Base-by-base conservation (phyloP, 2,888 invertebrate genomes). In the Abrostola tripartita region DNA sequence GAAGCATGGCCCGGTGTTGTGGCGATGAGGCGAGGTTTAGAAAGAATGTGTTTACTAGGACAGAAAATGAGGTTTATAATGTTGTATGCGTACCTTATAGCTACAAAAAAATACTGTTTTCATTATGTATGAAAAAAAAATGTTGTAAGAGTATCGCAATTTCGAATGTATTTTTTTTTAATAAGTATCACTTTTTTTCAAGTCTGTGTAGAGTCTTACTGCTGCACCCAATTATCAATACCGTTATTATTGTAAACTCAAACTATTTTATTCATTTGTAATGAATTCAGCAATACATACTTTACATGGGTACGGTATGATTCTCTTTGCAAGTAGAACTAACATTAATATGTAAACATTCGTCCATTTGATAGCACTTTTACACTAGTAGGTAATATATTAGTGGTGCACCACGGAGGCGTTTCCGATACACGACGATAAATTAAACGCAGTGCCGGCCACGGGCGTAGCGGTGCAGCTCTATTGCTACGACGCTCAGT, bases 341-440 rank as follows among this genome's bases (percentile, higher is more conserved):
- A 35, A 50, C 35, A 36, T 54, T 41, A 53, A 38, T 24, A 35
- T 53, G 11, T 10, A 53, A 61, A 63, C 36, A 6, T 49, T 50
- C 42, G 6, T 37, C 24, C 44, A 60, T 68, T 81, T 78, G 58
- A 62, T 71, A 10, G 38, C 24, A 54, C 9, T 69, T 76, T 69
- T 78, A 74, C 78, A 68, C 75, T 75, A 80, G 73, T 75, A 75
- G 71, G 81, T 77, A 81, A 85, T 86, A 84, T 84, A 86, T 87
- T 84, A 87, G 72, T 72, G 74, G 79, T 79, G 81, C 79, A 85
- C 81, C 81, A 68, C 73, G 74, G 73, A 85, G 87, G 84, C 87
- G 87, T 88, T 91, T 89, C 91, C 91, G 87, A 88, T 88, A 88
- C 86, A 79, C 61, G 71, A 82, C 87, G 75, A 90, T 92, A 92